Base-by-base conservation (phyloP, 1,140 invertebrate species). In the Drosophila kepulauana region DNA sequence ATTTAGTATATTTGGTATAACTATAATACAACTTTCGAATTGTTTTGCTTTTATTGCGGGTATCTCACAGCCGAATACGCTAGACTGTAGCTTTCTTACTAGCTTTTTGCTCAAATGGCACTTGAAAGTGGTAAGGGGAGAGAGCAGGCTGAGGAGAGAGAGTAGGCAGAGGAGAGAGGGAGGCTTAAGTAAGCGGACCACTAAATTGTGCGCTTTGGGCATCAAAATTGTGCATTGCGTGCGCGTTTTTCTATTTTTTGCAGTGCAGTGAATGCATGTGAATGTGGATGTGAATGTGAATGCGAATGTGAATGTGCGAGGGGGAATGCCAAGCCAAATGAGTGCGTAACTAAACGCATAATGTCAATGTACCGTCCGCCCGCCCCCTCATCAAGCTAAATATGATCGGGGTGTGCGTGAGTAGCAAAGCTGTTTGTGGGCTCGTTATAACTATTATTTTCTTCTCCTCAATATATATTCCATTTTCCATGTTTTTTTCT, bases 341-440 rank as follows among this genome's bases (percentile, higher is more conserved):
- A 79, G 85, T 89, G 85, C 85, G 85, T 89, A 89, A 89, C 85
- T 89, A 89, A 89, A 89, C 85, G 81, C 75, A 89, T 85, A 89
- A 89, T 89, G 78, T 81, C 85, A 89, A 81, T 89, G 85, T 54
- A 84, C 77, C 72, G 49, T 35, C 62, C n/a, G 1, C 25, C 10
- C 25, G 3, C 7, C 28, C 49, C 45, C 16, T 5, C 13, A 3
- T 3, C 11, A 13, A 13, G 15, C 35, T 10, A 11, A 35, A 25
- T 25, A 25, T 25, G 6, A 13, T 30, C 46, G 56, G 58, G 28
- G 66, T 57, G 51, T 70, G 68, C 61, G 62, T 71, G 61, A 63
- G 73, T 25, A 11, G 20, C 20, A 35, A 16, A 11, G 49, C 41
- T 30, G n/a, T 68, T 67, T 33, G 38, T 45, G 10, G 28, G 11